Conservation (phyloP, 2,113 vertebrate genomes). For the Zapornia atra region DNA sequence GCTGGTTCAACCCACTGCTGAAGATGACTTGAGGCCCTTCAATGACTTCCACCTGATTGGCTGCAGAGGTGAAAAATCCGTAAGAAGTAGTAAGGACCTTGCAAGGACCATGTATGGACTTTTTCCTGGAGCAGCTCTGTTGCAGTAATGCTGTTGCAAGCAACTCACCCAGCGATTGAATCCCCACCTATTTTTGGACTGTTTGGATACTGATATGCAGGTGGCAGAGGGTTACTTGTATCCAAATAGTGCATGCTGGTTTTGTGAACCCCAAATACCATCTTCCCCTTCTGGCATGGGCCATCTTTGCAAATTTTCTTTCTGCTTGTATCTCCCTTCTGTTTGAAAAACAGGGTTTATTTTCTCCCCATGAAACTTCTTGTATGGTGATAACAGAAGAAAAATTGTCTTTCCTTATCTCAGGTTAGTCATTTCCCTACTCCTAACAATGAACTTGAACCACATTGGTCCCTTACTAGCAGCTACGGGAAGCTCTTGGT, state of each 20-base stretch:
- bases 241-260: not conserved
- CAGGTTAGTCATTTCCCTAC: not conserved
- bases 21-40: not conserved
- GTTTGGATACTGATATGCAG: not conserved
- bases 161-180: not conserved
- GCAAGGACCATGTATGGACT: fast-evolving
- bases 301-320: not conserved
- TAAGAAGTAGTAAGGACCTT: not conserved
- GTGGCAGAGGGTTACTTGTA: not conserved
- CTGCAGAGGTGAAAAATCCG: fast-evolving
- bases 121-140: not conserved
- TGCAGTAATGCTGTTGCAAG: not conserved
- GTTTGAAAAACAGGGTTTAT: not conserved
- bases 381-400: not conserved
- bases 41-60: fast-evolving
- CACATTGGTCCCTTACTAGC: not conserved
- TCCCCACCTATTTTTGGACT: not conserved
- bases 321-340: not conserved
- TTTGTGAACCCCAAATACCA: not conserved
- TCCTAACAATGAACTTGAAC: not conserved
- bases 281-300: not conserved
- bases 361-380: not conserved
- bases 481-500: not conserved
- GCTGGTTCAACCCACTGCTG: not conserved
- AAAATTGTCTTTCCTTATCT: not conserved